Conservation (phyloP, 1,140 invertebrate species). For the Patella vulgata region DNA sequence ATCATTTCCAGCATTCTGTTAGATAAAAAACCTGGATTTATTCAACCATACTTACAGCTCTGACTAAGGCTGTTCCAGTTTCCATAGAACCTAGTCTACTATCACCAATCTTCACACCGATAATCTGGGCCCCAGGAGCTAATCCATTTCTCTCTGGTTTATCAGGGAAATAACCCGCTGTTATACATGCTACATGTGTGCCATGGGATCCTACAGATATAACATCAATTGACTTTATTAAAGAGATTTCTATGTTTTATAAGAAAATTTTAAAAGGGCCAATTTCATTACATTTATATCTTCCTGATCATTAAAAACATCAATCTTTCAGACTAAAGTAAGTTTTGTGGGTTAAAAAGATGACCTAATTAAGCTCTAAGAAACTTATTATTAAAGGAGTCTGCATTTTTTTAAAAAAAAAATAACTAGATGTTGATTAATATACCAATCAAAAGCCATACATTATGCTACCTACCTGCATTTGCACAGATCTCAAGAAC, state of each 20-base stretch:
- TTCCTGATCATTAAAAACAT: background rate
- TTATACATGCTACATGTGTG: slow-evolving; percentile 96
- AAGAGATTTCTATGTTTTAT: background rate
- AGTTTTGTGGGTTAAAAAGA: too few relatives aligned
- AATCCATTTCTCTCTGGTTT: slow-evolving; percentile 91
- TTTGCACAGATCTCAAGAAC: slow-evolving; percentile 91
- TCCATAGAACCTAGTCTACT: slow-evolving; percentile 92
- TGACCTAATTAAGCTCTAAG: too few relatives aligned
- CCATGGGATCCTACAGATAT: slow-evolving; percentile 85
- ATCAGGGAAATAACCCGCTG: slow-evolving; percentile 90
- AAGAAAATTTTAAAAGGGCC: background rate
- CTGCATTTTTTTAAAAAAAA: too few relatives aligned
- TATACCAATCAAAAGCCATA: background rate
- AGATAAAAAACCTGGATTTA: too few relatives aligned
- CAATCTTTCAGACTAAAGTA: too few relatives aligned
- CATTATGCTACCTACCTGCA: slow-evolving; percentile 90
- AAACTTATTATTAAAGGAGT: too few relatives aligned
- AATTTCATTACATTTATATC: background rate
- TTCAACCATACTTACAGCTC: slow-evolving; percentile 78
- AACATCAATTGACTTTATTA: too few relatives aligned
- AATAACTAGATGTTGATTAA: background rate
- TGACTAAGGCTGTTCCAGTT: slow-evolving; percentile 89
- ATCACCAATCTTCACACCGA: slow-evolving; percentile 93
- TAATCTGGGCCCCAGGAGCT: slow-evolving; percentile 95
- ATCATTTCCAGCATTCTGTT: too few relatives aligned